These are phyloP conservation scores for Oppia nitens DNA, from an alignment of 1,140 invertebrate species.

Conservation along the genomic window DNA sequence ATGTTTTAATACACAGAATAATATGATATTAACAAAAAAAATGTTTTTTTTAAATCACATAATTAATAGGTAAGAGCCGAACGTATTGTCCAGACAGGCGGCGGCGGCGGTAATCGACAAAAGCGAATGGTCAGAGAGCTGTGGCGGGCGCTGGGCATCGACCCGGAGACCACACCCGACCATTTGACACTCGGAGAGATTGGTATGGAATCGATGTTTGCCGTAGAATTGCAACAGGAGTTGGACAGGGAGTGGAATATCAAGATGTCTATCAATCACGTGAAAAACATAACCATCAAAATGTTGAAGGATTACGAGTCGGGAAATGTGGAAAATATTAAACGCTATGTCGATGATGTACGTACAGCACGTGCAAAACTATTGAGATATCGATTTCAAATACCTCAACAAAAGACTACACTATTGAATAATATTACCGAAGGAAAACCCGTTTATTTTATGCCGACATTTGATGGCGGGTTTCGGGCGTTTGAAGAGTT, in stretches of 20 bases:
- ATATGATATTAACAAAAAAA: no score
- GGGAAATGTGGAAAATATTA: background rate
- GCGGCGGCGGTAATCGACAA: no score
- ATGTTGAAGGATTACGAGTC: slow-evolving; percentile 1
- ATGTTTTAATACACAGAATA: no score
- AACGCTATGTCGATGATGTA: background rate
- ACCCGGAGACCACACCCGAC: slow-evolving; percentile 57
- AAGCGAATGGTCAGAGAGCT: slow-evolving; percentile 27
- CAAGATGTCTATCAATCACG: slow-evolving; percentile 12
- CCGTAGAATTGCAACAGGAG: slow-evolving; percentile 67
- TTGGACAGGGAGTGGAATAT: slow-evolving; percentile 16
- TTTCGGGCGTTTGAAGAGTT: slow-evolving; percentile 6
- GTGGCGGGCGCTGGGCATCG: slow-evolving; percentile 35
- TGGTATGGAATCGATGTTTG: slow-evolving; percentile 93
- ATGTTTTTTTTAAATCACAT: no score
- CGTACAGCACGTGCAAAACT: background rate
- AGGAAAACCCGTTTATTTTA: slow-evolving; percentile 8
- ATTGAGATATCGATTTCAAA: background rate
- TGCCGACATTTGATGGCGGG: slow-evolving; percentile 10
- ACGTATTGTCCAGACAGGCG: no score
- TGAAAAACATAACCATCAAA: slow-evolving; percentile 11
- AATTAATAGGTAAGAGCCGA: no score
- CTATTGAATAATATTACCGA: slow-evolving; percentile 27
- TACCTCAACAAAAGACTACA: slow-evolving; percentile 33
- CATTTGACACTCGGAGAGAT: slow-evolving; percentile 64